phyloP scores from a whole-genome alignment of 2,113 vertebrate genomes.

The Carassius auratus region DNA sequence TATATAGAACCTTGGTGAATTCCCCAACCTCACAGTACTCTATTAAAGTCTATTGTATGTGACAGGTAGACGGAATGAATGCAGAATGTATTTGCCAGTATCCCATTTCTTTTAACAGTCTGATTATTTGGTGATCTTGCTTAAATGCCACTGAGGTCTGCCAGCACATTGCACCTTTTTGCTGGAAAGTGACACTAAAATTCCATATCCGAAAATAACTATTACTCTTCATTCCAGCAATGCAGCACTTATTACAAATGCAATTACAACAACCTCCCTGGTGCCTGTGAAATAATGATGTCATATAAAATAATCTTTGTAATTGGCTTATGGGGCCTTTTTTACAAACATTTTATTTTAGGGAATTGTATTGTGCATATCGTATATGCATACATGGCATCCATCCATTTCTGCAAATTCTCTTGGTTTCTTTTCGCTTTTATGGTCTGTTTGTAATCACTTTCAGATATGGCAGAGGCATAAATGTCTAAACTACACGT shows the following conservation, averaged over 20 bases:
- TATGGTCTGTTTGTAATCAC: not conserved
- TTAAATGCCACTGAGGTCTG: conserved; percentile 43
- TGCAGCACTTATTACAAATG: conserved; percentile 14
- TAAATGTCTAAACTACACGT: not conserved
- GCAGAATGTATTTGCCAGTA: conserved; percentile 58
- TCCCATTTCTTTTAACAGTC: conserved; percentile 60
- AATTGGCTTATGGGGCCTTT: not conserved
- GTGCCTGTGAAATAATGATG: conserved; percentile 23
- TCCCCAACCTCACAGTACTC: conserved; percentile 55
- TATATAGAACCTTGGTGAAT: conserved; percentile 60
- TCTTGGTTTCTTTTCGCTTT: not conserved
- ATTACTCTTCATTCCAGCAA: conserved; percentile 41
- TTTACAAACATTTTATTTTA: not conserved
- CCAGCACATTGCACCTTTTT: conserved; percentile 46
- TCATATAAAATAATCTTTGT: conserved; percentile 24
- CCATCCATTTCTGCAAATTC: not conserved
- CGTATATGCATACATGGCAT: not conserved
- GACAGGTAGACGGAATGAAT: conserved; percentile 57
- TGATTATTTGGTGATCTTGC: conserved; percentile 57
- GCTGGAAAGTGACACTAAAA: conserved; percentile 46
- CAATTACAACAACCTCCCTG: conserved; percentile 7
- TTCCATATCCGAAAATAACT: conserved; percentile 39
- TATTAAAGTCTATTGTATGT: conserved; percentile 62
- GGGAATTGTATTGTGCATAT: not conserved
- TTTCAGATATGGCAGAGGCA: not conserved